Evolutionary conservation across 2,797 vertebrate species (phyloP), one percentile per base, ranked within the genome.

Genomic region (Diplodus puntazzo): DNA sequence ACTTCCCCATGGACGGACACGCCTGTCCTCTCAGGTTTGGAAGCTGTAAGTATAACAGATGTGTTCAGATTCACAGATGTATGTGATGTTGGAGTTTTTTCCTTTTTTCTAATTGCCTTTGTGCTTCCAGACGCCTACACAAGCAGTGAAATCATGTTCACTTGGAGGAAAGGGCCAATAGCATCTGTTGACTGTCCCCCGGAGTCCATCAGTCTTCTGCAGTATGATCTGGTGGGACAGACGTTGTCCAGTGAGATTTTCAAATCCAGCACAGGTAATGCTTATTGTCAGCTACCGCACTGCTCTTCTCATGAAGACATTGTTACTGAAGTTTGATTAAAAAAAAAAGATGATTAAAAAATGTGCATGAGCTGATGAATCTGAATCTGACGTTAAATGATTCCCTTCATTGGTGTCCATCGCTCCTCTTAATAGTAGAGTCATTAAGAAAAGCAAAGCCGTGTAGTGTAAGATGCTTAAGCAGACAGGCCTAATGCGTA

Each of bases 1-100:
- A 96, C 85, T 96, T 96, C 46, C 96, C 96, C 16, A 96, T 96
- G 96, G 96, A 96, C 1, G 91, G 95, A 5, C 96, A 96, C 14
- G n/a, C 93, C 8, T 96, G 95, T 87, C 95, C 96, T 76, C 95
- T 96, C 17, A 92, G 88, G 59, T 96, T 96, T 81, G 96, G 96
- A 88, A 96, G 95, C 92, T 96, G 96, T 96, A 84, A 94, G 96
- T 92, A 72, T 11, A 4, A 23, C 18, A 27, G n/a, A 74, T 52
- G 30, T 50, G 34, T 39, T 48, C 34, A n/a, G 0, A 69, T 69
- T 81, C 20, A 67, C 53, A 13, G 55, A 62, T 43, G 8, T 72
- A 20, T 67, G n/a, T 7, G 62, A 34, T 18, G 10, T 14, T 75
- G 48, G 4, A 17, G 3, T 17, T 27, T 43, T 25, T 25, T 25